Conservation (phyloP, 1,140 invertebrate genomes). For the Samia ricini region DNA sequence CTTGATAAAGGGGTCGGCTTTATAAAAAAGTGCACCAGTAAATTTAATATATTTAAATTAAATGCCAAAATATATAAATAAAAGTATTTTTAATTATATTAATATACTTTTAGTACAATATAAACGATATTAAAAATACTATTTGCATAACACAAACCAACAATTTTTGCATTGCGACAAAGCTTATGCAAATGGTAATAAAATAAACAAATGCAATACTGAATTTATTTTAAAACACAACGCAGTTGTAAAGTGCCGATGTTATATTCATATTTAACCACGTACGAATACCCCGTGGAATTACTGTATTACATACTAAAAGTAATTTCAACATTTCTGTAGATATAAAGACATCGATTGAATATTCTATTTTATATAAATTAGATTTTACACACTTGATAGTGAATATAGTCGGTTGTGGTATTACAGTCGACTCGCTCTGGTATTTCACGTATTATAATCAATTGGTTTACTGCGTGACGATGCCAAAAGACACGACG, state of each 20-base stretch:
- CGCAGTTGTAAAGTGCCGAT: slow-evolving; percentile 11
- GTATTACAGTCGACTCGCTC: no score
- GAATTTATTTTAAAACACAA: slow-evolving; percentile 13
- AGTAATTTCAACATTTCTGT: slow-evolving; percentile 6
- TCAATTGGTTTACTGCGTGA: no score
- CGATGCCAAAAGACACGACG: no score
- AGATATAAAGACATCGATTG: background rate
- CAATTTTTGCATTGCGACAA: no score
- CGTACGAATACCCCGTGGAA: slow-evolving; percentile 8
- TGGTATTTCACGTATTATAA: no score
- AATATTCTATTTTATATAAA: background rate
- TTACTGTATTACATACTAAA: slow-evolving; percentile 10
- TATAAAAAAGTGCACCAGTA: slow-evolving; percentile 13
- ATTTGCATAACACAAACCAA: no score
- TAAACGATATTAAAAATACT: no score
- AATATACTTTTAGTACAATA: no score
- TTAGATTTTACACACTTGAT: background rate
- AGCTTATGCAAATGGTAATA: background rate
- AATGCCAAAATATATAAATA: no score
- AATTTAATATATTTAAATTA: slow-evolving; percentile 1
- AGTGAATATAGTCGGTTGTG: no score
- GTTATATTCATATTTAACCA: slow-evolving; percentile 15
- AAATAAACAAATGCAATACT: slow-evolving; percentile 2
- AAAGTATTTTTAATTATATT: no score
- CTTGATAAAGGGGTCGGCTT: slow-evolving; percentile 54